Evolutionary conservation across 2,113 vertebrate genomes (phyloP).

Genomic region (Hipposideros armiger): DNA sequence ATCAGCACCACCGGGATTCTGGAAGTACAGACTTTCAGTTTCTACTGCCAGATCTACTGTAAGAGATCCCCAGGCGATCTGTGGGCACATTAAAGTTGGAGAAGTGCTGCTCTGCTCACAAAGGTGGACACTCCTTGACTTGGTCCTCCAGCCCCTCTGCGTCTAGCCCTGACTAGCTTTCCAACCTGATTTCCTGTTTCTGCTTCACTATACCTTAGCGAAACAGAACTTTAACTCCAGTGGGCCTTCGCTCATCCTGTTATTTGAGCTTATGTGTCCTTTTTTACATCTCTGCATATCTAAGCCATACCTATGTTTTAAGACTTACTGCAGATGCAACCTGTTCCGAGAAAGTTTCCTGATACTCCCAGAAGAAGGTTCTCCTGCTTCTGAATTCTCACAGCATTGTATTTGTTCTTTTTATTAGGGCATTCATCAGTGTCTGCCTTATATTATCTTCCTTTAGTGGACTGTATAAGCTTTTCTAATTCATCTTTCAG

Average conservation of each 20-base stretch:
- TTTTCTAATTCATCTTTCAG: not conserved
- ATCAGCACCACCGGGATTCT: not conserved
- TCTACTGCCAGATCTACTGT: not conserved
- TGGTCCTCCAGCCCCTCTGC: not conserved
- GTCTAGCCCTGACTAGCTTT: not conserved
- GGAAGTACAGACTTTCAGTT: not conserved
- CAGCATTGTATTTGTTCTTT: slow-evolving; percentile 23
- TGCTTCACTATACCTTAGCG: not conserved
- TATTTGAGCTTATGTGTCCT: not conserved
- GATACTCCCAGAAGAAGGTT: not conserved
- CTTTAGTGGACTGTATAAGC: not conserved
- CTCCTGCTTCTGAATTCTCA: slow-evolving; percentile 23
- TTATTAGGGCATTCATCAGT: not conserved
- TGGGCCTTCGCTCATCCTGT: not conserved
- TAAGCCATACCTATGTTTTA: not conserved
- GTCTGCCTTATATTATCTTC: not conserved
- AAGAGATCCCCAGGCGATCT: not conserved
- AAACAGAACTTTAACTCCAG: not conserved
- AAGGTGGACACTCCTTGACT: not conserved
- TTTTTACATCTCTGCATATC: not conserved
- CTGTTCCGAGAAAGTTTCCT: not conserved
- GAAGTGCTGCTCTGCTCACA: not conserved
- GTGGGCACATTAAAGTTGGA: not conserved
- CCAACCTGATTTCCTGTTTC: slow-evolving; percentile 20
- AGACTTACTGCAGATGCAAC: not conserved